Percentiles rank a stretch among this genome's conserved stretches.
These are phyloP conservation scores for Lacerta agilis DNA, from an alignment of 2,797 vertebrate species.

Conservation along the genomic window DNA sequence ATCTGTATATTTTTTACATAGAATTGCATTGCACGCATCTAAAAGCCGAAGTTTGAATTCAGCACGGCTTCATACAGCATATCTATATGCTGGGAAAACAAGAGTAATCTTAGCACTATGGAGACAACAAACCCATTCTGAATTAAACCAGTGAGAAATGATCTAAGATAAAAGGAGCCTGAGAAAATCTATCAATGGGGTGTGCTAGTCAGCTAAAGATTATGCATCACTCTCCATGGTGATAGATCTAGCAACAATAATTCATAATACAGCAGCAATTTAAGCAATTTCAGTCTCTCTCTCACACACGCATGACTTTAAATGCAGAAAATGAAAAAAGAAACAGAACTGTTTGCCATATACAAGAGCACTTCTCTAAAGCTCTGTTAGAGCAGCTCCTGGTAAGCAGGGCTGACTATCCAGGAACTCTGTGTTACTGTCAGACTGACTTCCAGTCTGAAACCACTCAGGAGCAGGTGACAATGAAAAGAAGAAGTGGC, in stretches of 20 bases:
- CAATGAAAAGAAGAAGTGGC: constrained; percentile 12
- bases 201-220: constrained; percentile 26
- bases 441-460: constrained; percentile 25
- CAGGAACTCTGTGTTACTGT: neutral
- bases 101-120: neutral
- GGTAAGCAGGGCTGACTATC: neutral
- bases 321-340: neutral
- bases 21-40: neutral
- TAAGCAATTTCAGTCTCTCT: neutral
- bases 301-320: neutral
- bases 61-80: too few relatives aligned
- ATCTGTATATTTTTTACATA: too few relatives aligned
- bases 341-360: neutral
- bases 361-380: neutral
- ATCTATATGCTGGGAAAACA: neutral
- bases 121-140: neutral
- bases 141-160: neutral
- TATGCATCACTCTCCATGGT: constrained; percentile 5
- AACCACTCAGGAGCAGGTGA: neutral
- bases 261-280: neutral
- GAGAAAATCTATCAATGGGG: neutral
- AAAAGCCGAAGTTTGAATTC: too few relatives aligned
- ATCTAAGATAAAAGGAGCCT: constrained; percentile 12
- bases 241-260: constrained; percentile 8
- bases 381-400: neutral